Conservation (phyloP, 2,113 vertebrate species). For the Suricata suricatta region DNA sequence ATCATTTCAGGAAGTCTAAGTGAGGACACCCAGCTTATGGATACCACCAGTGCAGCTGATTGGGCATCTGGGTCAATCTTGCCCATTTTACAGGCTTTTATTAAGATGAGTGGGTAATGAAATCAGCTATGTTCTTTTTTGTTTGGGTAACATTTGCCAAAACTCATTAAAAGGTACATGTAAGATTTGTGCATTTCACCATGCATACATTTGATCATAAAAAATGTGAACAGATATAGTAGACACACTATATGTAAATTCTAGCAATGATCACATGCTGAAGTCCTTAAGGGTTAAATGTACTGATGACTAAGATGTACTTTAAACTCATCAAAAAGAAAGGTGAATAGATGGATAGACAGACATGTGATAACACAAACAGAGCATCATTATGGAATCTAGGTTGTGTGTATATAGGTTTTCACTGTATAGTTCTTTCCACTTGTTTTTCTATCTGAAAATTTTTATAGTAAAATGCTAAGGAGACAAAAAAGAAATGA, state of each 20-base stretch:
- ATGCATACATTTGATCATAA: neutral
- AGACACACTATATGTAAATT: neutral
- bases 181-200: neutral
- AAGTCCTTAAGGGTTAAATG: neutral
- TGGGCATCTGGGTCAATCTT: slow-evolving; percentile 95
- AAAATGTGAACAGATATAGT: neutral
- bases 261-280: neutral
- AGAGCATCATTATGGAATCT: neutral
- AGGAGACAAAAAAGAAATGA: neutral
- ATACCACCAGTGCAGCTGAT: slow-evolving; percentile 92
- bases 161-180: neutral
- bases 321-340: neutral
- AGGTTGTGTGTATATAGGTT: neutral
- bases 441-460: neutral
- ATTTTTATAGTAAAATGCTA: neutral
- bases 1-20: slow-evolving; percentile 87
- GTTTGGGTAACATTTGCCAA: neutral
- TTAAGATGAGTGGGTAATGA: slow-evolving; percentile 86
- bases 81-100: slow-evolving; percentile 94
- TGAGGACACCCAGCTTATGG: slow-evolving; percentile 86
- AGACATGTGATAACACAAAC: neutral
- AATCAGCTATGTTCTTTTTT: neutral
- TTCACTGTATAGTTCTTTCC: neutral
- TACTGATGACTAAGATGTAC: neutral
- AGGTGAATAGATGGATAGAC: neutral